Evolutionary conservation across 2,888 invertebrate genomes (phyloP), one percentile per base, ranked within the genome.

Genomic region (Falcaria lacertinaria): DNA sequence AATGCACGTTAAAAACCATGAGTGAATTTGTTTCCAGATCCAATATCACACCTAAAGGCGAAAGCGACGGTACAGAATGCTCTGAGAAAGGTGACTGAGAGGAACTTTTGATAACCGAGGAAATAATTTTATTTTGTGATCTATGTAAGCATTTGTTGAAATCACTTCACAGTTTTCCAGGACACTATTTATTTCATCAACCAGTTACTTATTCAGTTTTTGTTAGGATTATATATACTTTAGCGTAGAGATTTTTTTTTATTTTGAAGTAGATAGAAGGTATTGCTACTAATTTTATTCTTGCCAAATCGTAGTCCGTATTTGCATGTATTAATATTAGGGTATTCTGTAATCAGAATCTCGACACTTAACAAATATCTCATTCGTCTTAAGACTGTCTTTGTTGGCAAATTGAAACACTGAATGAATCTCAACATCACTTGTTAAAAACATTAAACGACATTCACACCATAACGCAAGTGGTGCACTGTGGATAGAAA

Each of bases 61-160:
- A 89, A 88, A 72, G 88, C 87, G 80, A 89, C 88, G 62, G 89
- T 89, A 68, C 89, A 89, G 88, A 89, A 88, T 76, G 89, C 89
- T 71, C 85, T 89, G 76, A 79, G 79, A 85, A 89, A 85, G 74
- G 74, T 87, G 80, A 88, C 89, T 89, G 89, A 89, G 69, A 82
- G 77, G 64, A 85, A 85, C 72, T 87, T 78, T 69, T 86, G 65
- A 79, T 57, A 57, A 55, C 54, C 52, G 60, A 59, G 64, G 63
- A 69, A 64, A 59, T 58, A 50, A 57, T 58, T 62, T 61, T 48
- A 64, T 66, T 73, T 75, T 76, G 77, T 79, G 74, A 75, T 76
- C 69, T 70, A 70, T 61, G 58, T 61, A 74, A 77, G 82, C 83
- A 84, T 83, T 84, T 78, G 73, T 77, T 74, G 64, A 64, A 62